Percentiles rank a stretch among this genome's conserved stretches.
phyloP scores from a whole-genome alignment of 2,113 vertebrate genomes.

The Lipotes vexillifer region DNA sequence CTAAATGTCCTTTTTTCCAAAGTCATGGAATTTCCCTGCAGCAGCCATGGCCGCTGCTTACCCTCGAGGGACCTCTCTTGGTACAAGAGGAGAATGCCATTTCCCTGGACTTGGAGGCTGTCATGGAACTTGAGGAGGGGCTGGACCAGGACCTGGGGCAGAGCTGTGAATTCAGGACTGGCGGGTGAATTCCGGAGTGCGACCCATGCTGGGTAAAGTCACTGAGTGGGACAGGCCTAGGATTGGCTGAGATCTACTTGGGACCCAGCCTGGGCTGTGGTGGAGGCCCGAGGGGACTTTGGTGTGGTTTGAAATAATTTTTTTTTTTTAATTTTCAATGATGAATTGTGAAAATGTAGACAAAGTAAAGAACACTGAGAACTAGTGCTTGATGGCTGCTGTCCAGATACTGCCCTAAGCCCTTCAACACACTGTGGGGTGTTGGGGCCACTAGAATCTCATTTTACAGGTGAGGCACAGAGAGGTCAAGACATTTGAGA shows the following conservation, averaged over 20 bases:
- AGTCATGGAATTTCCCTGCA: background rate
- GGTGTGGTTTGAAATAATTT: background rate
- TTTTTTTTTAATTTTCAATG: background rate
- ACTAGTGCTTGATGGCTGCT: background rate
- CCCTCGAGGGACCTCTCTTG: slow-evolving; percentile 53
- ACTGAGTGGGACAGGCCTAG: background rate
- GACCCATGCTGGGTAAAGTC: background rate
- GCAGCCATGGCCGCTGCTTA: background rate
- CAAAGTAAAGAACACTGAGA: background rate
- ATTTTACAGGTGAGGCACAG: background rate
- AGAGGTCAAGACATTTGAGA: background rate
- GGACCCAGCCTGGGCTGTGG: too few relatives aligned
- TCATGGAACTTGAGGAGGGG: background rate
- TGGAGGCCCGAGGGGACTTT: background rate
- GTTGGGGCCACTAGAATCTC: background rate
- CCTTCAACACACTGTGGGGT: background rate
- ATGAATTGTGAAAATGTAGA: background rate
- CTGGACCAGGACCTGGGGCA: background rate
- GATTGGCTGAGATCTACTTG: background rate
- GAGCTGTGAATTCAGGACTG: background rate
- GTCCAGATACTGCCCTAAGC: background rate
- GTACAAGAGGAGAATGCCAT: slow-evolving; percentile 27
- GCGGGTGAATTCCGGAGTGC: background rate
- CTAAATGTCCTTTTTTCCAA: background rate
- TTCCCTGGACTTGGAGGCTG: background rate